Base-by-base conservation (phyloP, 1,140 invertebrate genomes). In the Drosophila watanabei region DNA sequence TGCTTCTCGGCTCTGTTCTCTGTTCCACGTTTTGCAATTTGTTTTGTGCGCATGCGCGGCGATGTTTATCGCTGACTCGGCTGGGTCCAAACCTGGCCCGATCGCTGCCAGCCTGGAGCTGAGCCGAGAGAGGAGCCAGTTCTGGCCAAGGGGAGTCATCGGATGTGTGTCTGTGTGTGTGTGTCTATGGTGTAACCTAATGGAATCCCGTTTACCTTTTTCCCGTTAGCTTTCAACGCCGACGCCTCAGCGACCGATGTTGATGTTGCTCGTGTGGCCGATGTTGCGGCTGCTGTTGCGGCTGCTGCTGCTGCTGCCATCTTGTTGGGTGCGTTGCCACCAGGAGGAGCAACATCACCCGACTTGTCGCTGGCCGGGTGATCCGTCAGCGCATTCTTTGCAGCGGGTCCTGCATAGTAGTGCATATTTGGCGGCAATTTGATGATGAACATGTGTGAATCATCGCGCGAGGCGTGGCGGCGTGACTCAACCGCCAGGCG, bases 371-470 rank as follows among this genome's bases (percentile, higher is more conserved):
- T 56, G 70, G 75, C 37, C 51, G 43, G 48, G 24, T 62, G 64
- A 59, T 79, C 69, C 52, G 61, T 61, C 45, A 72, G 51, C 32
- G 80, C 63, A 90, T 85, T 80, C 69, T 56, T 77, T 39, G 54
- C 94, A 52, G 94, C 94, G 10, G 95, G 94, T 79, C 95, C 94
- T 5, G 95, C 95, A 93, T 97, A 97, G 90, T 97, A 97, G 75
- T 96, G 96, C n/a, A 95, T 96, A 93, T 96, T 96, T 5, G 96
- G 96, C 3, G 96, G 96, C 18, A 97, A 94, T 91, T 97, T 97
- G 66, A 97, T 96, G 75, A 97, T 95, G 94, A 95, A 97, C 94
- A 97, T 96, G 92, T 97, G 96, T 41, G 96, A 97, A 92, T 97
- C 96, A 69, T 95, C 95, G 5, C 95, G 94, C 51, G 94, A 93